Evolutionary conservation across 2,113 vertebrate species (phyloP), one percentile per base, ranked within the genome.

Genomic region (Panurus biarmicus): DNA sequence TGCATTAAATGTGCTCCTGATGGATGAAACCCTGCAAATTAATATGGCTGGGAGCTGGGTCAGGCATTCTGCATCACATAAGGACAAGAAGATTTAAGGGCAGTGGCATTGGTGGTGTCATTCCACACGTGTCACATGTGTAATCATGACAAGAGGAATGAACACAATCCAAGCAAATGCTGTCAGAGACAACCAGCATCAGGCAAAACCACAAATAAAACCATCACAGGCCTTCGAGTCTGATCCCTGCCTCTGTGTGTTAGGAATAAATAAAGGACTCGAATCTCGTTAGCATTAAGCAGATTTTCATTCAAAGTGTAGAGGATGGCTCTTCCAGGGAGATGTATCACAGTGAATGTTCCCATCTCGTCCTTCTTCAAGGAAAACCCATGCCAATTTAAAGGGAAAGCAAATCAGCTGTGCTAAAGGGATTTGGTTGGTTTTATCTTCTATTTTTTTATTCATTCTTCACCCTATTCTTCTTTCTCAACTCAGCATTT

Each of bases 181-280:
- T 91, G 57, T 62, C 91, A 89, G 58, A 67, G 38, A 53, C 8
- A 88, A 87, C 58, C 64, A 86, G 45, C 22, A 60, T 76, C 70
- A 89, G 62, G 70, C 15, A 93, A 93, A 89, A 95, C 60, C 16
- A 29, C 58, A 87, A 84, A 89, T 92, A 70, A 90, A 94, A 70
- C 45, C 70, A 42, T 75, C 65, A 69, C 8, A 19, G 56, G 18
- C 31, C 54, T 88, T 81, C 29, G 23, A 47, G 66, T 66, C 54
- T 78, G 65, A 89, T 76, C 72, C 33, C 44, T 14, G 36, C 1
- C 3, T 42, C 47, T 74, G 12, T 54, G 75, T 18, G 44, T 10
- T 4, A 71, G 75, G 47, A 82, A 94, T 92, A 94, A 96, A 92
- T 75, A 85, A 84, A 94, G 31, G 22, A 14, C 71, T 81, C 1